These are phyloP conservation scores for Rhinichthys klamathensis DNA, from an alignment of 2,113 vertebrate genomes.

Conservation along the genomic window DNA sequence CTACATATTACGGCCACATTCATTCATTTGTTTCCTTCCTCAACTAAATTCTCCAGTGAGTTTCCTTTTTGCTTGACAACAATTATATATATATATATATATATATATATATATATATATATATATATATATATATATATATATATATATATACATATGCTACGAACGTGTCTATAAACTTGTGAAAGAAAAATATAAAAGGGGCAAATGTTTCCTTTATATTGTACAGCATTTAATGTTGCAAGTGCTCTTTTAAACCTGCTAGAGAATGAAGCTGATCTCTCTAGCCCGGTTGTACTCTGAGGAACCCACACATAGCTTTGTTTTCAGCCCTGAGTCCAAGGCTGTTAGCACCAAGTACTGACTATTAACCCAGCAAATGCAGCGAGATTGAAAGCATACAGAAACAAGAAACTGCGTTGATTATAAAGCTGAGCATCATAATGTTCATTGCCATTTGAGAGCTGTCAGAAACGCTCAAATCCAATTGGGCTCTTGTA, in stretches of 20 bases:
- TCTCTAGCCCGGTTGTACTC: slow-evolving; percentile 34
- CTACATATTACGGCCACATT: neutral
- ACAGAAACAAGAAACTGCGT: neutral
- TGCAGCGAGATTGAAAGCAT: neutral
- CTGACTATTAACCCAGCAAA: slow-evolving; percentile 33
- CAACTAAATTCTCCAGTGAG: neutral
- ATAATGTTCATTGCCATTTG: slow-evolving; percentile 11
- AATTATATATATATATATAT: too few species aligned
- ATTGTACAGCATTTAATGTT: slow-evolving; percentile 66
- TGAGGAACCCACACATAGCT: slow-evolving; percentile 43
- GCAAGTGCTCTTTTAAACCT: slow-evolving; percentile 59
- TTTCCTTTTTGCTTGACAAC: too few species aligned
- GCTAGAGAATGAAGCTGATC: slow-evolving; percentile 47
- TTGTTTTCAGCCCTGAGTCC: slow-evolving; percentile 50
- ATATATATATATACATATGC: too few species aligned
- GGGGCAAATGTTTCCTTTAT: neutral
- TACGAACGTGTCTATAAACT: neutral
- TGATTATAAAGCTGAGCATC: neutral
- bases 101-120: too few species aligned
- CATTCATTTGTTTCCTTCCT: neutral
- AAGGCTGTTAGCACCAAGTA: slow-evolving; percentile 39
- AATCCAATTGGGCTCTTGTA: slow-evolving; percentile 15
- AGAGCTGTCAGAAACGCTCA: neutral
- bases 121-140: too few species aligned
- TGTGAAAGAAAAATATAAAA: neutral